Evolutionary conservation across 1,140 invertebrate species (phyloP), one percentile per base, ranked within the genome.

Genomic region (Euwallacea fornicatus): DNA sequence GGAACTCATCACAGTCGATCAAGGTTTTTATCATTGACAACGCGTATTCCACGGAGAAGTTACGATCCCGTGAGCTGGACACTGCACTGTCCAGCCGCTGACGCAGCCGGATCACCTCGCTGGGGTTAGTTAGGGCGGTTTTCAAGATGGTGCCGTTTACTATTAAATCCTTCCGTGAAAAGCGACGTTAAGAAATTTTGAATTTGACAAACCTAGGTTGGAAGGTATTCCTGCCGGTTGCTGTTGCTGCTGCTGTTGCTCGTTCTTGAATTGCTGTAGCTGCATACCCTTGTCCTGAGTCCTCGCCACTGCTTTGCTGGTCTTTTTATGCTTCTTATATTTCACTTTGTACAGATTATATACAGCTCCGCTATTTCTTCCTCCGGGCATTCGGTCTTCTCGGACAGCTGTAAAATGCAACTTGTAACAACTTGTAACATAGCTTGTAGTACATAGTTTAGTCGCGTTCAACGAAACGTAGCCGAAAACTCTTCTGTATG

Each of bases 261-360:
- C 81, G 59, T 83, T 81, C 61, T 46, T 46, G 42, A 72, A 75
- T 11, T 82, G 81, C 65, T 83, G 73, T 33, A 33, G 21, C 42
- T 81, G 75, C 11, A 72, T 54, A 41, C 47, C 70, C 56, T 72
- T 73, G 15, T 75, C 78, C 62, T 84, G 83, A 74, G 83, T 81
- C 50, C 71, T 73, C 82, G 80, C 71, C 81, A 79, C 10, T 81
- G 79, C 66, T 53, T 86, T 83, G 78, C 86, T 85, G 15, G 87
- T 86, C 80, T 97, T 96, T 86, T 96, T 96, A 83, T 97, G 94
- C 83, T 98, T 98, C 84, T 97, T 97, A 84, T 98, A 98, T 85
- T 98, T 98, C 7, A 98, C 95, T 90, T 99, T 99, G 85, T 99
- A 99, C 68, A 99, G 86, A 83, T 98, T 99, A 83, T 99, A 99